Conservation (phyloP, 2,113 vertebrate species). For the Ursus arctos region DNA sequence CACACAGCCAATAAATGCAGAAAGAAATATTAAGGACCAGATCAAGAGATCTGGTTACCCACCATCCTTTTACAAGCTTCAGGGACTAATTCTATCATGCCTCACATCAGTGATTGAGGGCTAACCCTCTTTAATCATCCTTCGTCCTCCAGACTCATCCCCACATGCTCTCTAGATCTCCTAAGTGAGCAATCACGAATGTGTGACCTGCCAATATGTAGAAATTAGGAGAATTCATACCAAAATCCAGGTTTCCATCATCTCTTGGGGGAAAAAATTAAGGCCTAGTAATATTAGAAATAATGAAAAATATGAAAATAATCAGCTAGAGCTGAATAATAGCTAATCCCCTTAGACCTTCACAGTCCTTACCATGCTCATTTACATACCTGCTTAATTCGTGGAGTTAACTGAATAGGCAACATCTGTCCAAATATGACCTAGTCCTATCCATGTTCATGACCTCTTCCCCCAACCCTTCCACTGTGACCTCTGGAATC, state of each 20-base stretch:
- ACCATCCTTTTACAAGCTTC: neutral
- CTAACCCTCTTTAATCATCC: neutral
- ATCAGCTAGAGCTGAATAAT: neutral
- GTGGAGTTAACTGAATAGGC: neutral
- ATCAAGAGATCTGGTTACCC: neutral
- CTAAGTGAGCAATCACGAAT: neutral
- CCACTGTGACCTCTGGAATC: neutral
- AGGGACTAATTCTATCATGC: neutral
- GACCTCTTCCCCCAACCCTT: neutral
- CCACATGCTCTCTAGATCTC: neutral
- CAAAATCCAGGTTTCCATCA: constrained; percentile 20
- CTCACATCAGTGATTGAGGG: neutral
- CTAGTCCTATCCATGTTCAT: neutral
- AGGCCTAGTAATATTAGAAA: neutral
- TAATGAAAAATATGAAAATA: constrained; percentile 11
- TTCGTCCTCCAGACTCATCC: neutral
- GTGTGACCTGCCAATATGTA: neutral
- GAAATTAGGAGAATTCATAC: constrained; percentile 43
- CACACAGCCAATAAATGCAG: constrained; percentile 24
- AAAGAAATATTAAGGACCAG: constrained; percentile 9
- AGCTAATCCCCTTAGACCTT: neutral
- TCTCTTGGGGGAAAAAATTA: neutral
- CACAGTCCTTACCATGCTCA: neutral
- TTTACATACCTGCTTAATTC: neutral
- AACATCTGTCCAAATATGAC: neutral